Evolutionary conservation across 1,140 invertebrate species (phyloP), one percentile per base, ranked within the genome.

Genomic region (Cherax quadricarinatus): DNA sequence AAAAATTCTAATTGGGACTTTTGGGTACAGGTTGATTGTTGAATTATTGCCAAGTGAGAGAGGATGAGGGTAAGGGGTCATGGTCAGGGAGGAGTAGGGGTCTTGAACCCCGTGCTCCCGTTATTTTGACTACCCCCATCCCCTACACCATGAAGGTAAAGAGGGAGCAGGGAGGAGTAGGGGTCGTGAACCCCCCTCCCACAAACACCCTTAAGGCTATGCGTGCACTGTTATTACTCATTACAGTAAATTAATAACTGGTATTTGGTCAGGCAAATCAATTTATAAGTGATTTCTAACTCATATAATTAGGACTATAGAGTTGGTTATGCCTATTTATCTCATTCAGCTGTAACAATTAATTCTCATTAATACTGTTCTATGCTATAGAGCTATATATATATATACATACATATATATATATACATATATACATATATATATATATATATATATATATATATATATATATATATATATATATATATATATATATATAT

Each of bases 231-330:
- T 75, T 41, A 21, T 60, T 60, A 60, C 49, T 88, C 60, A 85
- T 90, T 70, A 57, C 81, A 81, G 70, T 66, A 90, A 78, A 90
- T 90, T 78, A 62, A 82, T 53, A 84, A 30, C 75, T 10, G 70
- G 78, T 16, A 24, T 16, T 18, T 73, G 73, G 48, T 78, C 66
- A 87, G 48, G 85, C 49, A 78, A 49, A 87, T 73, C 66, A 78
- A 73, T 73, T 51, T 41, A 41, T 41, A 57, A 57, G 53, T 66
- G 21, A 21, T 66, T 18, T 66, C 62, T 66, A 12, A 18, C 62
- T 66, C 62, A 5, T 66, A 18, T 66, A 41, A 41, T 41, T 41
- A 41, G 30, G 30, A 41, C 30, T 41, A 2, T 2, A 41, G 30
- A 2, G 30, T 41, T 41, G 30, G 30, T 41, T 41, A 41, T 41